Percentiles rank a stretch among this genome's conserved stretches.
phyloP scores from a whole-genome alignment of 2,888 invertebrate genomes.

The Polydesmus complanatus region DNA sequence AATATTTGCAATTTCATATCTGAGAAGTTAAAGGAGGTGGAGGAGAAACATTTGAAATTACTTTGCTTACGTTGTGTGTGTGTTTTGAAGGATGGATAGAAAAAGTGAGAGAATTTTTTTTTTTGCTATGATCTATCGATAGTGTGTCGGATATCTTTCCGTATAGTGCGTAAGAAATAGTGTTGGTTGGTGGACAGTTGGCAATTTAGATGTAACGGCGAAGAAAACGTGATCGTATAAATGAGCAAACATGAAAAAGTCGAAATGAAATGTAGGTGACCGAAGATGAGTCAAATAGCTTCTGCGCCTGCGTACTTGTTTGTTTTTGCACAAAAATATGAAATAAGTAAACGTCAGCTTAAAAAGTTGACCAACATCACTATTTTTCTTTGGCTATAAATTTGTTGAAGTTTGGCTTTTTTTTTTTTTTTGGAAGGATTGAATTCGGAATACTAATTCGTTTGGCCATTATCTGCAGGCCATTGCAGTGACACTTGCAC shows the following conservation, averaged over 20 bases:
- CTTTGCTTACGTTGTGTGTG: no score
- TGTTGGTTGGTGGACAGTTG: background rate
- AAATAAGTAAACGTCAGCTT: background rate
- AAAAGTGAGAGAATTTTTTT: no score
- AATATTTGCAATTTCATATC: no score
- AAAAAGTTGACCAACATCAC: background rate
- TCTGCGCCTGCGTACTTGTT: no score
- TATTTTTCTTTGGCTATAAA: background rate
- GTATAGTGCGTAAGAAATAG: background rate
- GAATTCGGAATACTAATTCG: background rate
- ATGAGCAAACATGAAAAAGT: background rate
- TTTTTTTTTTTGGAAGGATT: no score
- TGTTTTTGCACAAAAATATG: background rate
- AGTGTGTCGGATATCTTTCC: background rate
- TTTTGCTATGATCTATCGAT: no score
- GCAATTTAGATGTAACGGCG: background rate
- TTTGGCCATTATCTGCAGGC: background rate
- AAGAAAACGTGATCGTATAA: background rate
- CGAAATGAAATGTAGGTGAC: background rate
- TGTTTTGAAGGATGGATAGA: no score
- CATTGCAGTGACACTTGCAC: no score
- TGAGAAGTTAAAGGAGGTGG: no score
- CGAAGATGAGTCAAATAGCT: background rate
- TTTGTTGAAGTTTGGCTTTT: background rate
- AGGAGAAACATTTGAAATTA: no score